phyloP scores from a whole-genome alignment of 2,797 vertebrate genomes.

The Sebastes hubbsi region DNA sequence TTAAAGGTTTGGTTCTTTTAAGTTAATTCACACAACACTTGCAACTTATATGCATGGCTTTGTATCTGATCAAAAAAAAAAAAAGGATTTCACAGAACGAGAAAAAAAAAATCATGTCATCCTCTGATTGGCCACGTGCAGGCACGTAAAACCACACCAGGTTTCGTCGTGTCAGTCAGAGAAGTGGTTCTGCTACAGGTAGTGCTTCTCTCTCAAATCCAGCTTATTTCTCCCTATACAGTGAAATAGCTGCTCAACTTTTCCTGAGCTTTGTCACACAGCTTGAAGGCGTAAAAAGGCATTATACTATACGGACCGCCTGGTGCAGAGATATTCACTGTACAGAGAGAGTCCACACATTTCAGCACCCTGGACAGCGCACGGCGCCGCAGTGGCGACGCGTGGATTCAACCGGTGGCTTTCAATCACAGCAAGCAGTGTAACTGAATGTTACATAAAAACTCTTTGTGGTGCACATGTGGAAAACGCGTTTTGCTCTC shows the following conservation, averaged over 20 bases:
- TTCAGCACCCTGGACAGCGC: slow-evolving; percentile 76
- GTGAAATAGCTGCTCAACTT: slow-evolving; percentile 22
- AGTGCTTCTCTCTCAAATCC: background rate
- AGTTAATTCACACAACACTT: background rate
- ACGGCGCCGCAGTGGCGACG: slow-evolving; percentile 70
- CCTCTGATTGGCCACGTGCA: slow-evolving; percentile 60
- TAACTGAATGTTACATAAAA: slow-evolving; percentile 15
- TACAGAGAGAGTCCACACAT: slow-evolving; percentile 32
- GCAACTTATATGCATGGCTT: background rate
- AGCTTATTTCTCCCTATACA: background rate
- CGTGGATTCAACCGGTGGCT: slow-evolving; percentile 84
- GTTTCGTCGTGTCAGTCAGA: background rate
- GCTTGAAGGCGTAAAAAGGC: background rate
- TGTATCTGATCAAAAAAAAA: background rate
- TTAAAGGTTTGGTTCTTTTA: background rate
- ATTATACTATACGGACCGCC: background rate
- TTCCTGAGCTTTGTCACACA: background rate
- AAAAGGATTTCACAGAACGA: background rate
- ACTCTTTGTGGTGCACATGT: slow-evolving; percentile 4
- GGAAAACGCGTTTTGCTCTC: background rate
- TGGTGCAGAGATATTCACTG: background rate
- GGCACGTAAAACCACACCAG: slow-evolving; percentile 57
- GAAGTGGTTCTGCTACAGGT: slow-evolving; percentile 42
- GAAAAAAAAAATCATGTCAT: background rate
- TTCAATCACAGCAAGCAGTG: slow-evolving; percentile 26